phyloP scores from a whole-genome alignment of 2,113 vertebrate species.

The Siphamia tubifer region DNA sequence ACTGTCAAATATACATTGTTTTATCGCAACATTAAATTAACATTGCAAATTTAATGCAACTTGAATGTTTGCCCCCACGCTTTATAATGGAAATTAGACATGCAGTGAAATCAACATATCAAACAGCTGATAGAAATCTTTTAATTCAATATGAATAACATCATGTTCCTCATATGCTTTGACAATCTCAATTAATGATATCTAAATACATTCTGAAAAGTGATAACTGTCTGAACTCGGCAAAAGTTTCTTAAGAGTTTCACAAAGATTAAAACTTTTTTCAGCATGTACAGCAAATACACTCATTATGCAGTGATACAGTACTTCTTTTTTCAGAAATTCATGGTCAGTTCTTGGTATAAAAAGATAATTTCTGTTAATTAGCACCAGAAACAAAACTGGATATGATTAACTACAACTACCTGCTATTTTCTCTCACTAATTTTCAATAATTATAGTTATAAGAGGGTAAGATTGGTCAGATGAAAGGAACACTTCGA shows the following conservation, averaged over 20 bases:
- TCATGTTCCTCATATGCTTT: constrained; percentile 8
- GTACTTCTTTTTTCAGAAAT: constrained; percentile 4
- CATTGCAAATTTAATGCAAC: neutral
- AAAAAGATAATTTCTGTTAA: neutral
- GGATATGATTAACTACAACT: constrained; percentile 4
- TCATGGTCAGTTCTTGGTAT: neutral
- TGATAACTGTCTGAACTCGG: constrained; percentile 10
- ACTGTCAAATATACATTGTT: neutral
- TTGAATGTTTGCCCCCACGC: neutral
- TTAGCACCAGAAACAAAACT: neutral
- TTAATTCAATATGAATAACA: constrained; percentile 20
- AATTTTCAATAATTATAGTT: neutral
- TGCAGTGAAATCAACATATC: neutral
- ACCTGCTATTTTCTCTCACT: neutral
- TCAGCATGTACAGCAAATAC: neutral
- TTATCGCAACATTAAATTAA: neutral
- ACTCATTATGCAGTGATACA: neutral
- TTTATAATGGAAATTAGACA: constrained; percentile 29
- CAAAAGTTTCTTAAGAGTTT: constrained; percentile 9
- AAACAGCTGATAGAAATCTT: constrained; percentile 25
- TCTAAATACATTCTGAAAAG: constrained; percentile 11
- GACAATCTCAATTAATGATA: constrained; percentile 23
- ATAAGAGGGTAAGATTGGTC: no score
- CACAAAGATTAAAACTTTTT: neutral
- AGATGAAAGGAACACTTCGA: no score